Base-by-base conservation (phyloP, 2,113 vertebrate genomes). In the Tretioscincus oriximinensis region DNA sequence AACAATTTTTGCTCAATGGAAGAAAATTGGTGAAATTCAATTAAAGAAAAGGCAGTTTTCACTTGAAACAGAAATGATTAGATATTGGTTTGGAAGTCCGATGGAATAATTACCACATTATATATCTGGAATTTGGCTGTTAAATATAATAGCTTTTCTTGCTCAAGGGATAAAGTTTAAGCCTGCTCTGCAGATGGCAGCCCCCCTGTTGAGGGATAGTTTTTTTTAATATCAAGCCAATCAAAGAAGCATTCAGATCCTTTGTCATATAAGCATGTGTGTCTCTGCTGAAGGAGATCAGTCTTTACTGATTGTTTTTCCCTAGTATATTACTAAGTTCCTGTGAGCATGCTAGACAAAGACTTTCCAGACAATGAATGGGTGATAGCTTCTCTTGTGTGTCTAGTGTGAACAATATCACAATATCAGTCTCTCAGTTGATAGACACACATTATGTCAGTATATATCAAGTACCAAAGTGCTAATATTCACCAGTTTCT, bases 211-310 rank as follows among this genome's bases (percentile, higher is more conserved):
- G 95, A 81, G 88, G 91, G 87, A 87, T 31, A 78, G 91, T 93
- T 93, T 90, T 88, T n/a, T 90, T 93, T 94, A 93, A 93, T 91
- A 94, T 89, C 87, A 88, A 94, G 94, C 93, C 93, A 94, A 94
- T 95, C 95, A 95, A 93, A 95, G 92, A 92, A 86, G 90, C 78
- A 94, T 95, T 95, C 93, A 95, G 88, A 88, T 91, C 86, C 58
- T 88, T 94, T 92, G 91, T 95, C 90, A 90, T 89, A 85, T 86
- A 86, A 80, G 85, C 1, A 1, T 31, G 79, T 75, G 87, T 91
- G 92, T 85, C 90, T 90, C 84, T 73, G 86, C 91, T 76, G 79
- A 82, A 21, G 89, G 86, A 88, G 83, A 92, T 90, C 87, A 92
- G 90, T 87, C 92, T 92, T 89, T 93, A 84, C 88, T 90, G 91